Base-by-base conservation (phyloP, 2,797 vertebrate genomes). In the Peromyscus melanophrys region DNA sequence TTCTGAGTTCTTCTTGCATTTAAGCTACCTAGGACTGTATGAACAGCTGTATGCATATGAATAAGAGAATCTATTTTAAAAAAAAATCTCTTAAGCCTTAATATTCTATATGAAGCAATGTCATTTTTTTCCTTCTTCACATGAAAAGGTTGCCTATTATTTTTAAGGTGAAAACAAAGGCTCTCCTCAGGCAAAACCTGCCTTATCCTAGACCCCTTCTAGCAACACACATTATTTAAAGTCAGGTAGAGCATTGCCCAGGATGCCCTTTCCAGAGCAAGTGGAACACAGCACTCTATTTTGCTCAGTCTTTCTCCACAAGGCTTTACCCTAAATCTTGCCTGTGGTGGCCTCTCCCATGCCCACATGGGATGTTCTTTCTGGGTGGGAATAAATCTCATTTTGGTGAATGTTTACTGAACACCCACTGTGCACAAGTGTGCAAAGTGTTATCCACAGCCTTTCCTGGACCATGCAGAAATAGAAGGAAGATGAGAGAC, bases 151-250 rank as follows among this genome's bases (percentile, higher is more conserved):
- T 84, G 27, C 52, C 40, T 87, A 29, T 73, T 94, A 78, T 75
- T 93, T 90, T 97, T 91, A 96, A 95, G 40, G 27, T 37, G 40
- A 89, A 97, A 96, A 92, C n/a, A 92, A 94, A 93, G 34, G 2
- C 27, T 86, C 63, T 92, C 21, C 11, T 63, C 55, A 10, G 52
- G 67, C 13, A 93, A 94, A 92, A 88, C 12, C 4, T 57, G 49
- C 40, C 46, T 90, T 84, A 76, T 55, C 59, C 12, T 17, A 92
- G 95, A 31, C 11, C 73, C 34, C 27, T 82, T 75, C 69, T 90
- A 71, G 61, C 34, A 94, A 90, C 3, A 96, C 76, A 59, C 8
- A 40, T 76, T 59, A 52, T 43, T 96, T 87, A 81, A 80, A 93
- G 55, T 37, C 69, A 89, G 7, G 31, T 12, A 76, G 37, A 95